Base-by-base conservation (phyloP, 2,888 invertebrate species). In the Hemistola chrysoprasaria region DNA sequence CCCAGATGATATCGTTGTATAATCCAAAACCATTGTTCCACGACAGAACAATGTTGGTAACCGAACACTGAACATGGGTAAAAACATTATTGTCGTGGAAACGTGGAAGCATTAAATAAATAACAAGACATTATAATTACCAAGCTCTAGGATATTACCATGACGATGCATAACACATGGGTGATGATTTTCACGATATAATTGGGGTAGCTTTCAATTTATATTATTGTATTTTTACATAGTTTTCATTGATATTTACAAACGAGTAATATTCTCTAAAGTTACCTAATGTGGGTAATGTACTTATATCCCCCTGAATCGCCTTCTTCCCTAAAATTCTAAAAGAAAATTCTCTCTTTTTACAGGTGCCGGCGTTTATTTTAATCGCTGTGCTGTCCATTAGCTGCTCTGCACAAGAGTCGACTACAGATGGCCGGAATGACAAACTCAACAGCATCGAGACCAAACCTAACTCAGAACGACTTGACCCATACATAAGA, bases 401-500 rank as follows among this genome's bases (percentile, higher is more conserved):
- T 23, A 66, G 59, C 41, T 56, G 59, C 41, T 56, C 67, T 34
- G 70, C 82, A 29, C 71, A 83, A 60, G 77, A 81, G n/a, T 50
- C 68, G 11, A 68, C 73, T 1, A 70, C 72, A 16, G 74, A 80
- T 43, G 49, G 32, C 4, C 50, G 65, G 28, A 77, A 75, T 53
- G 85, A 90, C 40, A 80, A 77, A 45, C 61, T 72, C 9, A 90
- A 90, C 50, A 82, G 69, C 10, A 73, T 90, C 24, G 87, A 88
- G 31, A 47, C 81, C 2, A 85, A 85, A 37, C 76, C 92, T 2
- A 16, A 2, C 1, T 91, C 93, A 1, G 88, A 92, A 1, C 91
- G 93, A 42, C 75, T 95, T 38, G 95, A 95, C 71, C 92, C 93
- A 27, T 93, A 93, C 49, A 91, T 96, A 21, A 89, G 95, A 8